A percentile compares a stretch with the other conserved stretches of the same genome.
Evolutionary conservation across 2,888 invertebrate genomes (phyloP).

Genomic region (Bellardia bayeri): DNA sequence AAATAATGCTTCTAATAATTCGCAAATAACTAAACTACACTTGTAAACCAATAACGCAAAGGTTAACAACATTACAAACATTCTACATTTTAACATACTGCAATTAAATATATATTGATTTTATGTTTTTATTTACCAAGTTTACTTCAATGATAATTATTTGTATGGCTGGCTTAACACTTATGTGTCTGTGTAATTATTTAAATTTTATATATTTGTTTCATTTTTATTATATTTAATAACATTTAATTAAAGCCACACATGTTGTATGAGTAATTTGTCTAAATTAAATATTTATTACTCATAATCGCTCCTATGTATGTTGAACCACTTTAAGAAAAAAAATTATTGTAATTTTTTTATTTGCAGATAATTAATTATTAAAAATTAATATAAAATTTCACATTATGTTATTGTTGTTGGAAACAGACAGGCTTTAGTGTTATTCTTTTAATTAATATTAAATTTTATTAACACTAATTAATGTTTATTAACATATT

Average conservation of each 20-base stretch:
- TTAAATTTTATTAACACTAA: no score
- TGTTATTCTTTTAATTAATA: no score
- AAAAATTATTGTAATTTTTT: no score
- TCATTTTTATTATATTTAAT: not conserved
- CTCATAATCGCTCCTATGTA: slow-evolving; percentile 10
- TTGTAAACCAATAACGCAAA: no score
- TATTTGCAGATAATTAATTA: not conserved
- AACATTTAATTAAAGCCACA: not conserved
- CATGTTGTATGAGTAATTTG: slow-evolving; percentile 27
- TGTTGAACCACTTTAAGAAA: not conserved
- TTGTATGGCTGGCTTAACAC: no score
- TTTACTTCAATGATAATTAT: not conserved
- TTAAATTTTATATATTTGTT: not conserved
- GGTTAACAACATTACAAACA: no score
- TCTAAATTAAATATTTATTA: slow-evolving; percentile 22
- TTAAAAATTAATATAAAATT: not conserved
- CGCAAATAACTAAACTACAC: no score
- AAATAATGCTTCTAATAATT: no score
- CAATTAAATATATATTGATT: no score
- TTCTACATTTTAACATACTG: no score
- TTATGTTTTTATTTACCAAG: not conserved
- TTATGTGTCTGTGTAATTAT: no score
- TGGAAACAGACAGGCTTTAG: not conserved
- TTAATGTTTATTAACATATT: not conserved
- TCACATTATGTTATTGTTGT: not conserved